Conservation (phyloP, 1,140 invertebrate species). For the Sinonovacula constricta region DNA sequence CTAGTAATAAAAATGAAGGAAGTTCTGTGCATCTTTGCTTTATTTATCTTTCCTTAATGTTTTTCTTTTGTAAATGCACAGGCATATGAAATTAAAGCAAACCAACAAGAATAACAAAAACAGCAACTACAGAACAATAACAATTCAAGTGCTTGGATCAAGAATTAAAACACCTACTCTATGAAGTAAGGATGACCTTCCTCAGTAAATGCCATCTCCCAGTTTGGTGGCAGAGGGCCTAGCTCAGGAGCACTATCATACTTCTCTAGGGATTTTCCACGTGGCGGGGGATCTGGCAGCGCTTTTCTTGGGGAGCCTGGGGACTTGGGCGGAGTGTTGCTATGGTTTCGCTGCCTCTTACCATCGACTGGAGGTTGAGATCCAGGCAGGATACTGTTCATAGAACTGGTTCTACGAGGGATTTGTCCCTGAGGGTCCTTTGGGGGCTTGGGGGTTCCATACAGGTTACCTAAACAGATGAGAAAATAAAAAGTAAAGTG, state of each 20-base stretch:
- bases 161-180: no score
- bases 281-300: conserved; percentile 56
- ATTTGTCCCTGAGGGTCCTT: conserved; percentile 73
- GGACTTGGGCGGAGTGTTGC: conserved; percentile 76
- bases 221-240: conserved; percentile 95
- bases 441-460: conserved; percentile 80
- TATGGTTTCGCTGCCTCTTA: conserved; percentile 81
- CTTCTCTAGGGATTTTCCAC: conserved; percentile 69
- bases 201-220: conserved; percentile 98
- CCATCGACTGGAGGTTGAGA: conserved; percentile 81
- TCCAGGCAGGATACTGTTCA: conserved; percentile 79
- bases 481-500: neutral
- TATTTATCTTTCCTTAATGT: no score
- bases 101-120: no score
- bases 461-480: conserved; percentile 77
- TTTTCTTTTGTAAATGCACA: no score
- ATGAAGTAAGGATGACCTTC: conserved; percentile 98
- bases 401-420: conserved; percentile 70
- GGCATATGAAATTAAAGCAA: no score
- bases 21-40: no score
- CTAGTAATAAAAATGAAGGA: no score
- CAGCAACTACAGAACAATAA: no score
- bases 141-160: no score
- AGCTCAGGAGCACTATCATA: conserved; percentile 79
- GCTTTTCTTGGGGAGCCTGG: conserved; percentile 59